Base-by-base conservation (phyloP, 37 sponge, comb jelly and placozoan species). In the Haliclona indistincta region DNA sequence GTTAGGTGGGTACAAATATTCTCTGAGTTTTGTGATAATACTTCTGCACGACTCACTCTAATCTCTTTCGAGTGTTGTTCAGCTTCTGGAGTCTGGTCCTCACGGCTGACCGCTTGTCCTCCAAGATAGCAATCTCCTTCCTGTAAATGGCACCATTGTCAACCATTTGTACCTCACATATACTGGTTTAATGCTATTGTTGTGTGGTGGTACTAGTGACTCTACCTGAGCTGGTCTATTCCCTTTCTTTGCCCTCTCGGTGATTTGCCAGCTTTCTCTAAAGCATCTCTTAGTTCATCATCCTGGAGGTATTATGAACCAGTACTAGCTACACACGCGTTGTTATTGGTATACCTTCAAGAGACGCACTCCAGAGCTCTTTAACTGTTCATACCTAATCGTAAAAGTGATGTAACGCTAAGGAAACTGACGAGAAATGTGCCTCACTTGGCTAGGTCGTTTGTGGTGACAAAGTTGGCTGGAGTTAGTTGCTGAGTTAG, bases 31-130 rank as follows among this genome's bases (percentile, higher is more conserved):
- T 38, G 19, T 15, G 20, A 43, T 63, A 51, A 4, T 40, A 2
- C 25, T 13, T 28, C 19, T 15, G 20, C 20, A n/a, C 11, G 26
- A 56, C 67, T 4, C 54, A 74, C 83, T 38, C 67, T 28, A 82
- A 68, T 56, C 23, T 49, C 58, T 55, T 54, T 51, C 68, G 67
- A 49, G 74, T 36, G 26, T 55, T 15, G 43, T 39, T 56, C 37
- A 82, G 60, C 11, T 45, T 82, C n/a, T 56, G 61, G 10, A 82
- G 83, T 58, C 74, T 74, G 15, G 54, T 56, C 67, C 74, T 82
- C 71, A 74, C 60, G n/a, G 56, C 4, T 32, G 68, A 35, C 7
- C 53, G 47, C 28, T 38, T 7, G 8, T 10, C 13, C 30, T 39
- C 33, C 61, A 82, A 40, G 6, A 23, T 61, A 1, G 51, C 53